Base-by-base conservation (phyloP, 2,113 vertebrate species). In the Setophaga petechia region DNA sequence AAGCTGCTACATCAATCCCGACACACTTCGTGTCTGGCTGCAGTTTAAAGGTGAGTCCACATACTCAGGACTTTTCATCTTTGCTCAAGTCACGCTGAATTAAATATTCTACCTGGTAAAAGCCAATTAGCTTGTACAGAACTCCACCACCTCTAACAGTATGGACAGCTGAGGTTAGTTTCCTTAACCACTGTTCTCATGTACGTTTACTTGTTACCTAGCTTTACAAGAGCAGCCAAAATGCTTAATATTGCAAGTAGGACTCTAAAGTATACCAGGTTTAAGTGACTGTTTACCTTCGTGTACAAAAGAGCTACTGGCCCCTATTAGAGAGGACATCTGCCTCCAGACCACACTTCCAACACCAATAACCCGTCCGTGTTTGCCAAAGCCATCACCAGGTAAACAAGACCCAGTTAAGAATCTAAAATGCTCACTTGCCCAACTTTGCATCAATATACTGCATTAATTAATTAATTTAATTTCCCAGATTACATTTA, bases 361-460 rank as follows among this genome's bases (percentile, higher is more conserved):
- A 31, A 63, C 21, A 63, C 16, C 10, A 63, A 25, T 28, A 71
- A 77, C 22, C 10, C 1, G 1, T 37, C 33, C 0, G 0, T n/a
- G 68, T 65, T 51, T 52, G 55, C 43, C 73, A 87, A 23, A 81
- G 55, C 14, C 62, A 35, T 19, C 12, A 41, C 2, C 20, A 52
- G 51, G 30, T 52, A 76, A 66, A 62, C 21, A 59, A 66, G 28
- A 77, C 9, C 46, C 33, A 30, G 11, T 69, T 24, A 57, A 37
- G 31, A 90, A 83, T 21, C 22, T 39, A 39, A 82, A 88, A 35
- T 39, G 39, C 21, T 92, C 33, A 33, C 16, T 47, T 51, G 21
- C 10, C 62, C 52, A 68, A 31, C 19, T 83, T 41, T 6, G 14
- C 22, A 54, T 71, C 35, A 84, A 30, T 39, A 96, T 35, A 31